phyloP scores from a whole-genome alignment of 2,113 vertebrate species.

The Trogon surrucura region DNA sequence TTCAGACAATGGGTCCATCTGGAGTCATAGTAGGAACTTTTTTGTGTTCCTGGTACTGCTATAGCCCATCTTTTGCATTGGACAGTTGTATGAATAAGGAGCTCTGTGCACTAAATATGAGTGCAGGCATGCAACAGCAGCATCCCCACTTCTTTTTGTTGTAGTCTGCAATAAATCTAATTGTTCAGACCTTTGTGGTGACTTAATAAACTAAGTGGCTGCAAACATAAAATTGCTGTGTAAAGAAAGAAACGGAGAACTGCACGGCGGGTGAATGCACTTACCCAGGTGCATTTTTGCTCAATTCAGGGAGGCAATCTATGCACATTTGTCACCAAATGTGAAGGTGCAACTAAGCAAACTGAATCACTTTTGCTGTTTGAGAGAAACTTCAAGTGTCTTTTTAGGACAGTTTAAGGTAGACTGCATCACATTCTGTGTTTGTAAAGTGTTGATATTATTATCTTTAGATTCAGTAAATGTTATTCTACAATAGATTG shows the following conservation, averaged over 20 bases:
- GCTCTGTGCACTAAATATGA: neutral
- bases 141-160: neutral
- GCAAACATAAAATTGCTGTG: neutral
- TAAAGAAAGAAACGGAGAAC: neutral
- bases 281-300: neutral
- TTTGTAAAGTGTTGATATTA: neutral
- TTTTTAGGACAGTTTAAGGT: neutral
- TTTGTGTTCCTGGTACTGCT: neutral
- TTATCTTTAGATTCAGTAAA: neutral
- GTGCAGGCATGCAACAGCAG: neutral
- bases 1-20: neutral
- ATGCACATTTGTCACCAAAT: rapidly evolving
- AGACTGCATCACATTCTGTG: no score
- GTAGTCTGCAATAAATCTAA: neutral
- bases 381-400: neutral
- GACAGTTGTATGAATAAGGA: rapidly evolving
- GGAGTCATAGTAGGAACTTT: neutral
- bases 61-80: neutral
- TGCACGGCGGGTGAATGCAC: neutral
- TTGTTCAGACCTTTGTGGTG: neutral
- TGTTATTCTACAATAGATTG: neutral
- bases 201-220: neutral
- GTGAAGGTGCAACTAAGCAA: neutral
- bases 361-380: neutral
- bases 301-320: neutral